These are phyloP conservation scores for Phalacrocorax brasilianus DNA, from an alignment of 2,113 vertebrate genomes.

Conservation along the genomic window DNA sequence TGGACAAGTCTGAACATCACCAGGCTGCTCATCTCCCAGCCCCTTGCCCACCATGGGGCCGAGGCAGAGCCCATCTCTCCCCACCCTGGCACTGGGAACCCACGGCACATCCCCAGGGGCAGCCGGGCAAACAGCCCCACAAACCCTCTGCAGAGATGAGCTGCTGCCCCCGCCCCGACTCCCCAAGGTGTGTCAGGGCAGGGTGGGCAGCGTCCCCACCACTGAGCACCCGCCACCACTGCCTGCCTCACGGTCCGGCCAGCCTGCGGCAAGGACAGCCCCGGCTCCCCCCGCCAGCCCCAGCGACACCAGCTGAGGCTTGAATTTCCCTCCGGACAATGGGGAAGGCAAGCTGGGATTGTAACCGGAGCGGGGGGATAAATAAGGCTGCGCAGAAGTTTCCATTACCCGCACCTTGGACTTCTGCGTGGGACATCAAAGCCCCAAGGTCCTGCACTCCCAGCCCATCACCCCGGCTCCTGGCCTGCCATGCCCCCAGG, in stretches of 20 bases:
- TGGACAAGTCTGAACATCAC: neutral
- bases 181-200: fast-evolving
- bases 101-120: too few species aligned
- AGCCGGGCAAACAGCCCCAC: neutral
- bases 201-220: neutral
- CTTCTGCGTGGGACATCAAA: neutral
- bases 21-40: neutral
- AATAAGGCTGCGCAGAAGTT: conserved; percentile 57
- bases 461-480: neutral
- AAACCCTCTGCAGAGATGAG: fast-evolving
- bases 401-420: neutral
- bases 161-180: too few species aligned
- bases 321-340: conserved; percentile 50
- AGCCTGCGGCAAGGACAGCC: fast-evolving
- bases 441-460: neutral
- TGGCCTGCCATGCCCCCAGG: fast-evolving
- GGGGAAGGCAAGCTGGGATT: conserved; percentile 4
- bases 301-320: conserved; percentile 6
- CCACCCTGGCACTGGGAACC: neutral
- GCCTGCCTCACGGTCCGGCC: fast-evolving
- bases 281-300: neutral
- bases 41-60: neutral
- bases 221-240: neutral
- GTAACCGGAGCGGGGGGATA: conserved; percentile 39
- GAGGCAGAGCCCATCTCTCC: neutral